Evolutionary conservation across 2,113 vertebrate genomes (phyloP), one percentile per base, ranked within the genome.

Genomic region (Aviceda subcristata): DNA sequence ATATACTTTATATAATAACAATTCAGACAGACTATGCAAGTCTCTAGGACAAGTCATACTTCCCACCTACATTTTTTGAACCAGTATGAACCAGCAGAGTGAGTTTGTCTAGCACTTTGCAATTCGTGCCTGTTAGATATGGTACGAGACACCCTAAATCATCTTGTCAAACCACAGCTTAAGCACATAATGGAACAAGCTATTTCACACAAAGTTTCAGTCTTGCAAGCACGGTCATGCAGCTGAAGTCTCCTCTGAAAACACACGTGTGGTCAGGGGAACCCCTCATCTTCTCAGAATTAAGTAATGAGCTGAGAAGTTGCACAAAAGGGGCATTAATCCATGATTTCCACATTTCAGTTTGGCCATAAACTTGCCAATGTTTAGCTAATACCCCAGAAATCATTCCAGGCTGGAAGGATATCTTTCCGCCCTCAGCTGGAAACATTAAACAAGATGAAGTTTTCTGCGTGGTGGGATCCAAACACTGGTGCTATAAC

Each of bases 261-360:
- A 83, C 36, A 51, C 22, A 15, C 10, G 2, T 0, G 0, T 86
- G 21, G 38, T 38, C 74, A 80, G 36, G 9, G 26, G 38, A 90
- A 88, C 3, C 2, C 6, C 11, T 86, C 2, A 1, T 68, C 30
- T n/a, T 39, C 67, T 90, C 46, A 59, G 32, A 73, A 76, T 79
- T 80, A 77, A 86, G 55, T 59, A 79, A 88, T 81, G 34, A 94
- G n/a, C 55, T 62, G 51, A 86, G 63, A 88, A 94, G 32, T 83
- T 90, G 18, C 50, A 83, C 21, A 45, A 88, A 85, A 86, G 6
- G 41, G 36, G 15, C 50, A 68, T 90, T 79, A 92, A 88, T 62
- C 18, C 46, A 38, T 74, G 7, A 85, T 46, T 82, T 75, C n/a
- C 62, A 82, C 39, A 51, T 93, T 90, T 90, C 68, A 34, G 13